Evolutionary conservation across 2,797 vertebrate genomes (phyloP), one percentile per base, ranked within the genome.

Genomic region (Poeciliopsis turneri): DNA sequence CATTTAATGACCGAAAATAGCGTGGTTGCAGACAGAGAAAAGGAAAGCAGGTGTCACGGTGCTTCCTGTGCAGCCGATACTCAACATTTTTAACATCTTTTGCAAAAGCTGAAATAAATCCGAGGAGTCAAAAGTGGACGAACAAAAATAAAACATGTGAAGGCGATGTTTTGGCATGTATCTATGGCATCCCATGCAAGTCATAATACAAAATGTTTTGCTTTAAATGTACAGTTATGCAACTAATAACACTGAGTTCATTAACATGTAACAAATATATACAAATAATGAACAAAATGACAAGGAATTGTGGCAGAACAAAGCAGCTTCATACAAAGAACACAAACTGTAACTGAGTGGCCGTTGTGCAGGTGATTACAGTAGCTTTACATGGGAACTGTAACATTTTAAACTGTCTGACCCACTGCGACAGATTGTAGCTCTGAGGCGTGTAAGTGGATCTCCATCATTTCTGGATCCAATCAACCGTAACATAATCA

Each of bases 1-100:
- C 91, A 92, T 95, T 95, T 95, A 95, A 92, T 95, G 93, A 92
- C 93, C 92, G 88, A 76, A 93, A 93, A 93, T 76, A 61, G 66
- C 77, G 71, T 73, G 82, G 84, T 81, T 93, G 92, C 90, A 94
- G 87, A 90, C 73, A 23, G 78, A 79, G 84, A 15, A 57, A 75
- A 45, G 25, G 59, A 87, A 74, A 84, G 88, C 85, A 89, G 85
- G 82, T 89, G 84, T 76, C 0, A 39, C 78, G 74, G 64, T 78
- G 78, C 89, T 89, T 81, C 79, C 69, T 28, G 68, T 83, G 85
- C 72, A 70, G 84, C 75, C 74, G 49, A 51, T 76, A 85, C 51
- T 75, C 66, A 79, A 28, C 15, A 4, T 41, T 5, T 82, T 18
- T 28, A 74, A 47, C 73, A n/a, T 80, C 72, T 76, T 84, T 69